Evolutionary conservation across 1,140 invertebrate species (phyloP).

Genomic region (Brachionus angularis): DNA sequence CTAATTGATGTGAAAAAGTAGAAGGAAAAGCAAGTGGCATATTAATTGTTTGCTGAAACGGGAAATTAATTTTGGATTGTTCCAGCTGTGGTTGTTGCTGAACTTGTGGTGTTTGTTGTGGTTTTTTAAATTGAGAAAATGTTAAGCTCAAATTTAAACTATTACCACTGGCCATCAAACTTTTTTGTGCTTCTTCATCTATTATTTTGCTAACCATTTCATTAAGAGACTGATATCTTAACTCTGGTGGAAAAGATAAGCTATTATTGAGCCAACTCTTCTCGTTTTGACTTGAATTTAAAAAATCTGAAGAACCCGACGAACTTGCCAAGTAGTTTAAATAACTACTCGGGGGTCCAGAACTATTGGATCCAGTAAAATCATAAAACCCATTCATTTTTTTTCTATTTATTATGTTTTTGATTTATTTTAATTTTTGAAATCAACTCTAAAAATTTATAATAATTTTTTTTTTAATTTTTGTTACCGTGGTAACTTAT

Average conservation of each 20-base stretch:
- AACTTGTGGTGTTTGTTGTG: too few species aligned
- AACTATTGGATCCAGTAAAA: too few species aligned
- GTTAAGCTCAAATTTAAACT: background rate
- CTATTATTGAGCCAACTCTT: slow-evolving; percentile 29
- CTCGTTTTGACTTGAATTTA: slow-evolving; percentile 3
- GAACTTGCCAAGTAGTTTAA: slow-evolving; percentile 28
- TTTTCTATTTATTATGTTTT: too few species aligned
- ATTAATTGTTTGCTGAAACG: background rate
- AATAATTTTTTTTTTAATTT: too few species aligned
- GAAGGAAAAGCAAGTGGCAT: background rate
- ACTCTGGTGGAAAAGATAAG: slow-evolving; percentile 11
- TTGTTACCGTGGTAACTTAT: too few species aligned
- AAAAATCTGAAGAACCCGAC: too few species aligned
- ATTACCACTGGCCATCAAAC: slow-evolving; percentile 25
- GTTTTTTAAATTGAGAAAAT: background rate
- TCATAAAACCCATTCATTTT: too few species aligned
- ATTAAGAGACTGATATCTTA: slow-evolving; percentile 15
- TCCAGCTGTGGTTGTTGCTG: too few species aligned
- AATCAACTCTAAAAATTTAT: too few species aligned
- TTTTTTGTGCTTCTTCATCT: slow-evolving; percentile 36
- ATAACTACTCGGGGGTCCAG: slow-evolving; percentile 16
- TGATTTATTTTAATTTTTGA: too few species aligned
- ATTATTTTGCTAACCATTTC: slow-evolving; percentile 34
- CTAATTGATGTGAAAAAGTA: slow-evolving; percentile 5
- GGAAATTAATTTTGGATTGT: background rate